Percentiles rank a stretch among this genome's conserved stretches.
phyloP scores from a whole-genome alignment of 2,888 invertebrate genomes.

The Alsophila aescularia region DNA sequence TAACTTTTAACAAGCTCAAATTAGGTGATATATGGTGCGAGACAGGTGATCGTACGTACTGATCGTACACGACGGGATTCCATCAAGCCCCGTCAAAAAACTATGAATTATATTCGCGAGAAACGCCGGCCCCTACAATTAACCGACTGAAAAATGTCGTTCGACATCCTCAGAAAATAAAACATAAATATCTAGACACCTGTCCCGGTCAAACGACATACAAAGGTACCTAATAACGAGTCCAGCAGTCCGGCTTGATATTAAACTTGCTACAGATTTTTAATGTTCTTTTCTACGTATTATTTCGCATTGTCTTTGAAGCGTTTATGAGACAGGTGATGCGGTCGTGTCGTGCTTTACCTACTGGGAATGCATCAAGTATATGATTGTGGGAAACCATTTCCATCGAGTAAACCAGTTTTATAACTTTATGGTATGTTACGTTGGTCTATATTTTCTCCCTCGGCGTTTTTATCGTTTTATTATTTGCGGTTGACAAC shows the following conservation, averaged over 20 bases:
- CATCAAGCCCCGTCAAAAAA: constrained; percentile 66
- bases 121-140: constrained; percentile 63
- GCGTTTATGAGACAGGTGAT: constrained; percentile 28
- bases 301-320: constrained; percentile 28
- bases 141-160: constrained; percentile 77
- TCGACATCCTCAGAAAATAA: constrained; percentile 69
- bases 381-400: constrained; percentile 27
- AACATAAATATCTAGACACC: constrained; percentile 59
- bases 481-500: constrained; percentile 60
- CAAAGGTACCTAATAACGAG: constrained; percentile 46
- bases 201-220: constrained; percentile 55
- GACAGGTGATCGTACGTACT: constrained; percentile 66
- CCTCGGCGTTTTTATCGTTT: constrained; percentile 35
- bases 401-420: constrained; percentile 25
- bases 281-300: constrained; percentile 32
- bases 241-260: constrained; percentile 43
- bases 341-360: constrained; percentile 21
- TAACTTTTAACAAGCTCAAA: constrained; percentile 40
- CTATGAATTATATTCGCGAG: constrained; percentile 63
- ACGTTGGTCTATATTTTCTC: constrained; percentile 38
- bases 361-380: constrained; percentile 25
- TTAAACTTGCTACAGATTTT: constrained; percentile 45
- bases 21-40: constrained; percentile 45
- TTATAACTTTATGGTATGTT: constrained; percentile 25
- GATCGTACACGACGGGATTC: constrained; percentile 65